These are phyloP conservation scores for Brachyhypopomus gauderio DNA, from an alignment of 2,113 vertebrate species.

Conservation along the genomic window DNA sequence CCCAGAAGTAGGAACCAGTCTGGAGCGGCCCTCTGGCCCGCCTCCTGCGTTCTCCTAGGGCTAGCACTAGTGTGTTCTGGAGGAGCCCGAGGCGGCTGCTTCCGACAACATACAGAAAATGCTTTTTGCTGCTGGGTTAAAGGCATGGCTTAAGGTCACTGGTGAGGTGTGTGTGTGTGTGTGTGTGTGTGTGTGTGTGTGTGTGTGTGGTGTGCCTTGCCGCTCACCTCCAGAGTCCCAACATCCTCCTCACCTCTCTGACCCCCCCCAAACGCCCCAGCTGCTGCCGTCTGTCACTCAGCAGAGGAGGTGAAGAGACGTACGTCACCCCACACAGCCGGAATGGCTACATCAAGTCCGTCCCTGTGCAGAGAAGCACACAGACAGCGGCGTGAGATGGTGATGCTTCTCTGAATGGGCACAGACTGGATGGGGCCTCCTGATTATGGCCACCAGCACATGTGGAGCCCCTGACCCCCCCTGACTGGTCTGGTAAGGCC, in stretches of 20 bases:
- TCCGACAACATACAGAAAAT: background rate
- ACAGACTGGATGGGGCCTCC: background rate
- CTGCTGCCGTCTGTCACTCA: conserved; percentile 14
- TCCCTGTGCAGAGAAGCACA: background rate
- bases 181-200: conserved; percentile 20
- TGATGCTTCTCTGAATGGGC: conserved; percentile 3
- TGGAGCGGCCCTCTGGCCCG: background rate
- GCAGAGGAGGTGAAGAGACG: background rate
- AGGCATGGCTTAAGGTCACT: background rate
- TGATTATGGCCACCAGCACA: background rate
- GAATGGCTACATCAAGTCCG: background rate
- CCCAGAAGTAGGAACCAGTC: background rate
- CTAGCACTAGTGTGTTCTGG: background rate
- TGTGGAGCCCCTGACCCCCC: too few species aligned
- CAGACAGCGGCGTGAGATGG: background rate
- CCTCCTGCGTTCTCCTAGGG: conserved; percentile 32
- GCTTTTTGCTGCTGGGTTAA: background rate
- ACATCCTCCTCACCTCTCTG: background rate
- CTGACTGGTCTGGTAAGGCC: background rate
- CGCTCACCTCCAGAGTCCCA: conserved; percentile 8
- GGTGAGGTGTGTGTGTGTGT: conserved; percentile 43
- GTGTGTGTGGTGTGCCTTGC: conserved; percentile 20
- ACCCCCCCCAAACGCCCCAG: background rate
- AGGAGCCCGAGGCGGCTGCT: conserved; percentile 28
- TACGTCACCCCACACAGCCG: conserved; percentile 9